Evolutionary conservation across 2,113 vertebrate species (phyloP), one percentile per base, ranked within the genome.

Genomic region (Dasyprocta punctata): DNA sequence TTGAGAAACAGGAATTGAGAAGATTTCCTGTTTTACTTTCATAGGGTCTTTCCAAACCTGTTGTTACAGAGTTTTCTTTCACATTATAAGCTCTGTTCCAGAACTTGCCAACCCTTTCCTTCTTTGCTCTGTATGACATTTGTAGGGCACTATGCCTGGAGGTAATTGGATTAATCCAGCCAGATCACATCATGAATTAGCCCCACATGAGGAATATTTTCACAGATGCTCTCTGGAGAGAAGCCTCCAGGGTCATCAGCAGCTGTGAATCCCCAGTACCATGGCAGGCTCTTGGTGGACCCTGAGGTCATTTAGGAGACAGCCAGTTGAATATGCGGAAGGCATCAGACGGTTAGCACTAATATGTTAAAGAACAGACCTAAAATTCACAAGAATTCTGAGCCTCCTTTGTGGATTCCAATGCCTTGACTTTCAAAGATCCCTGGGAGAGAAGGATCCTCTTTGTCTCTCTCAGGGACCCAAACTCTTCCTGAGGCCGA

Each of bases 401-500:
- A 38, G 3, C 12, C 38, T 86, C 61, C 80, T 86, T 65, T 54
- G 14, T 7, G 38, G 22, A 85, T 44, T 60, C 19, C 33, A 81
- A 28, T 26, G 11, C 10, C 20, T 56, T 69, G 49, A 12, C n/a
- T 69, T 69, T 81, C 69, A 30, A 67, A 80, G 84, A 86, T 30
- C n/a, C 22, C 12, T 1, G 2, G 0, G 2, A 11, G 19, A 38
- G 14, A n/a, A 90, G 14, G 20, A 30, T 6, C 1, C 2, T 22
- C 19, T 86, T 38, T 67, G 4, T 38, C 7, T 20, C 9, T 67
- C 13, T 86, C 52, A 36, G 54, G 56, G 38, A 9, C 16, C 19
- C 28, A 33, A 96, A 86, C 36, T 44, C 11, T 26, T 36, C 12
- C 81, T 60, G 89, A 60, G 30, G 11, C 71, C 19, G 24, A n/a